Percentiles rank a stretch among this genome's conserved stretches.
Evolutionary conservation across 2,888 invertebrate species (phyloP).

Genomic region (Thera obeliscata): DNA sequence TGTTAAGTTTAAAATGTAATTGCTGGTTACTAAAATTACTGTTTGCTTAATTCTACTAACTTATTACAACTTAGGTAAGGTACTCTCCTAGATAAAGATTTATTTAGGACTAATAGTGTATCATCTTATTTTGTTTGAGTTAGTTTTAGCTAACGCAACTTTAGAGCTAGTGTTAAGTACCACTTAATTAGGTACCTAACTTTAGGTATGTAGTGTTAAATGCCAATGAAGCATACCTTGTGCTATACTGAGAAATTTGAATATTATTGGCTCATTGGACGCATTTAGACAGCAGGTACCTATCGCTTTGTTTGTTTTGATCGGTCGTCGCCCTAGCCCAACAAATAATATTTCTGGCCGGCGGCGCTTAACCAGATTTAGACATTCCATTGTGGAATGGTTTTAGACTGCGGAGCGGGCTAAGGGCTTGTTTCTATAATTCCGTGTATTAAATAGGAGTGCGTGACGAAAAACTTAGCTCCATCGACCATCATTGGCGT

Average conservation of each 20-base stretch:
- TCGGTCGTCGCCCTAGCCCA: constrained; percentile 69
- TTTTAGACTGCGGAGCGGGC: constrained; percentile 29
- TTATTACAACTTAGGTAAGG: no score
- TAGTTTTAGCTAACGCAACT: no score
- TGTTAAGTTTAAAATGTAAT: no score
- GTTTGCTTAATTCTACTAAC: no score
- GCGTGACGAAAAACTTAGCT: constrained; percentile 74
- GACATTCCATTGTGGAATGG: constrained; percentile 47
- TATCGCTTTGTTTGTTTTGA: constrained; percentile 59
- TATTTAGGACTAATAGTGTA: no score
- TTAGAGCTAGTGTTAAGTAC: no score
- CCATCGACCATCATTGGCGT: constrained; percentile 75
- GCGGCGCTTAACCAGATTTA: constrained; percentile 58
- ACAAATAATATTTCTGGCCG: constrained; percentile 65
- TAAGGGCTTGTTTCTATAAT: constrained; percentile 54
- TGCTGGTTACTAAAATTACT: no score
- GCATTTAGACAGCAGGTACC: constrained; percentile 48
- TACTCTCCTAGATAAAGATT: no score
- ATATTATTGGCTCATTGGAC: constrained; percentile 43
- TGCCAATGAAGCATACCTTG: constrained; percentile 4
- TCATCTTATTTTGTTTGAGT: no score
- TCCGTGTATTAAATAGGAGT: constrained; percentile 70
- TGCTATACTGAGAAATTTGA: constrained; percentile 18
- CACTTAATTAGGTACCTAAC: no score
- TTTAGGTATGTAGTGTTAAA: background rate